Evolutionary conservation across 2,797 vertebrate species (phyloP), one percentile per base, ranked within the genome.

Genomic region (Gila robusta): DNA sequence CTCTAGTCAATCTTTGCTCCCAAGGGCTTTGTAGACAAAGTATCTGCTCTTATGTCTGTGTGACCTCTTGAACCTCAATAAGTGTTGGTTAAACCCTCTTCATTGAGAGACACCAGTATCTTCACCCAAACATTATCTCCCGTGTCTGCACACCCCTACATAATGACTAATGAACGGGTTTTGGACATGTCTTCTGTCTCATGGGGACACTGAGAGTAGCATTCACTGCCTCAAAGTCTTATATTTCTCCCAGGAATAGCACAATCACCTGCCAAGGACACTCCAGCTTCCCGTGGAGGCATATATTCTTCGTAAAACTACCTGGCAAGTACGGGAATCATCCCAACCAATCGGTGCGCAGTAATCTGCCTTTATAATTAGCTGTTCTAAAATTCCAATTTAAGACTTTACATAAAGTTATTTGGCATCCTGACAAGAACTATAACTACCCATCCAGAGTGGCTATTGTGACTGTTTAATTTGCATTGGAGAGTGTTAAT

Each of bases 1-100:
- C 41, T 49, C 62, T 72, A 62, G 56, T 79, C 41, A 72, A 56
- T 78, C 67, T 47, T 79, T 64, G 26, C 52, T 73, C 81, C 54
- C 52, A 39, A 47, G 32, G 41, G 81, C 62, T 62, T 37, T 70
- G 16, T 70, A 49, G 54, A 87, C 77, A 79, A 83, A 83, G 77
- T 74, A 72, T 59, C 89, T 76, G 88, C 64, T 79, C 81, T 76
- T 41, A 87, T 28, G 84, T 87, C 88, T 87, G 83, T 69, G 74
- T 94, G 92, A 94, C 94, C 93, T 87, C 1, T 6, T 90, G 89
- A 91, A 93, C 91, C 91, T 89, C 89, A 92, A 91, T 94, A 95
- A 94, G 92, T 93, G 92, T 91, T 90, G 86, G 88, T 87, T 92
- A 94, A 93, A 91, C 92, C 86, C 89, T 91, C 89, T 89, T 91